A percentile compares a stretch with the other conserved stretches of the same genome.
phyloP scores from a whole-genome alignment of 2,797 vertebrate species.

The Oophaga sylvatica region DNA sequence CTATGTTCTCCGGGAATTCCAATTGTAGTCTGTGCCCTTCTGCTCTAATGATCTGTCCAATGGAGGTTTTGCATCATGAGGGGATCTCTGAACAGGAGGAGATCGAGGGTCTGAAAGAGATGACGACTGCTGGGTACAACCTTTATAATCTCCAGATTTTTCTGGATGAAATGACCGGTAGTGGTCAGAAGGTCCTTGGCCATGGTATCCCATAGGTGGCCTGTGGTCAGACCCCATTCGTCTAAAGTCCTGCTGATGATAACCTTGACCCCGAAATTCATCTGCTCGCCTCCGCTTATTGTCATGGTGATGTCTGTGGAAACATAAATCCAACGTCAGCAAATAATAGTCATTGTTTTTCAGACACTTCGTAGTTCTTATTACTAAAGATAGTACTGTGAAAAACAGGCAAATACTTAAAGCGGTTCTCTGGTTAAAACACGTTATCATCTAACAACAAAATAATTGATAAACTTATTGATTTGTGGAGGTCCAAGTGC shows the following conservation, averaged over 20 bases:
- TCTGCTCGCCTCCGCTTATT: conserved; percentile 89
- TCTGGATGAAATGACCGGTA: conserved; percentile 90
- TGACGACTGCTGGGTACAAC: conserved; percentile 75
- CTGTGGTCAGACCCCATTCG: conserved; percentile 88
- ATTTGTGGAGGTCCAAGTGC: no score
- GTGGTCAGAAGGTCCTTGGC: conserved; percentile 86
- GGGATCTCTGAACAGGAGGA: conserved; percentile 91
- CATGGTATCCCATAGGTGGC: conserved; percentile 77
- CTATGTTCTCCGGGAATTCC: conserved; percentile 90
- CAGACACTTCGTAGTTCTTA: not conserved
- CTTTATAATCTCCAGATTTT: conserved; percentile 82
- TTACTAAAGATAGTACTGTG: not conserved
- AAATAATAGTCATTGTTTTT: not conserved
- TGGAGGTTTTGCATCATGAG: conserved; percentile 88
- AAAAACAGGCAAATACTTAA: not conserved
- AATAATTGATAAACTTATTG: no score
- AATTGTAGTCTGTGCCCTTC: conserved; percentile 87
- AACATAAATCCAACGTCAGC: not conserved
- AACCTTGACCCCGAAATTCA: conserved; percentile 86
- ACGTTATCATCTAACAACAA: no score
- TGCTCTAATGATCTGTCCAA: conserved; percentile 86
- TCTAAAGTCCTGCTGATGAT: conserved; percentile 91
- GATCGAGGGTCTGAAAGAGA: conserved; percentile 87
- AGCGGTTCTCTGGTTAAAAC: no score
- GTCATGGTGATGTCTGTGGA: conserved; percentile 85